A percentile compares a stretch with the other conserved stretches of the same genome.
phyloP scores from a whole-genome alignment of 2,113 vertebrate genomes.

The Pycnonotus jocosus region DNA sequence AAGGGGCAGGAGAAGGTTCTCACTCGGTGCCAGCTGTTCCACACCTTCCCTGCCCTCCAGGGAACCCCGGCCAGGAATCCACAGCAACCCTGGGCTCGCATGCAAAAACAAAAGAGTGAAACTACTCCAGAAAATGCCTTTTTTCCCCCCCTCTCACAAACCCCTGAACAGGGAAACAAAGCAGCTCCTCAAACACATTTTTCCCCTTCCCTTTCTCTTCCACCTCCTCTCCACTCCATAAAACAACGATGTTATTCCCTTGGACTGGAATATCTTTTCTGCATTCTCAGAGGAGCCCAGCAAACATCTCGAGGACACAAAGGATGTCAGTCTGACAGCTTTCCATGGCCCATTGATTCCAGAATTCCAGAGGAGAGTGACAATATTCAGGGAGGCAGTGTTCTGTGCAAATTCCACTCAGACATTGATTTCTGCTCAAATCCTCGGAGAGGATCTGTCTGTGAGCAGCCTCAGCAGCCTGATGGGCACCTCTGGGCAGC shows the following conservation, averaged over 20 bases:
- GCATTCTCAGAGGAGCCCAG: background rate
- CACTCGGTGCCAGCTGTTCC: background rate
- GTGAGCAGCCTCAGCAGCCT: background rate
- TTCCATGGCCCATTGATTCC: background rate
- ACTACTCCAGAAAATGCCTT: background rate
- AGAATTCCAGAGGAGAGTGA: background rate
- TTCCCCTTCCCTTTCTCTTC: background rate
- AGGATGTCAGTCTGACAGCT: conserved; percentile 24
- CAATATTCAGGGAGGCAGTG: background rate
- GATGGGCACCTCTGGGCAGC: background rate
- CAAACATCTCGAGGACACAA: background rate
- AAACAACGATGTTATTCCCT: background rate
- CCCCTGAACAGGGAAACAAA: background rate
- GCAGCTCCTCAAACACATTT: background rate
- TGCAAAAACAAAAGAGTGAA: background rate
- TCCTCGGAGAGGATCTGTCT: background rate
- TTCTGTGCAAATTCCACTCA: background rate
- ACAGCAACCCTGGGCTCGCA: background rate
- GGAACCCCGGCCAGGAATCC: background rate
- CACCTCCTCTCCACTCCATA: background rate
- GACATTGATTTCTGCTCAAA: background rate
- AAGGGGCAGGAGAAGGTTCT: background rate
- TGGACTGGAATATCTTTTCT: background rate
- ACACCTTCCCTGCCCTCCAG: background rate
- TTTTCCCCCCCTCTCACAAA: too few relatives aligned